Evolutionary conservation across 2,888 invertebrate species (phyloP).

Genomic region (Hecatera dysodea): DNA sequence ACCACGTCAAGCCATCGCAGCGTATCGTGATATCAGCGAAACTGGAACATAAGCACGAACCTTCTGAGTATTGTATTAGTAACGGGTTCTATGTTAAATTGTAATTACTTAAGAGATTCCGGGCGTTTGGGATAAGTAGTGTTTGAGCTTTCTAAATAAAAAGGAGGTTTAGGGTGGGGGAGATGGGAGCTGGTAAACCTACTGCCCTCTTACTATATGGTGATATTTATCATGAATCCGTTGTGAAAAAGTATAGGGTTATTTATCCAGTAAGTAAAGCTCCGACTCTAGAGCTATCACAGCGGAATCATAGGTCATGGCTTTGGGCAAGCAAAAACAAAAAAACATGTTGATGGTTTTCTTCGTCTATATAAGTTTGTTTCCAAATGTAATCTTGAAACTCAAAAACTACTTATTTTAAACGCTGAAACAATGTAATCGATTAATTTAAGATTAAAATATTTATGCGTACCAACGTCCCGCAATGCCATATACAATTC

Average conservation of each 20-base stretch:
- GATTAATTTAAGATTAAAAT: not conserved
- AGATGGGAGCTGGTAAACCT: no score
- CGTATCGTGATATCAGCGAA: conserved; percentile 47
- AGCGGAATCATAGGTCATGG: not conserved
- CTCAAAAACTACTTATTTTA: not conserved
- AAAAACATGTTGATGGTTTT: not conserved
- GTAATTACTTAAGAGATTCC: conserved; percentile 10
- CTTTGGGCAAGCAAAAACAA: no score
- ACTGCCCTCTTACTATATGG: not conserved
- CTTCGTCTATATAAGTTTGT: not conserved
- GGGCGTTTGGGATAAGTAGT: not conserved
- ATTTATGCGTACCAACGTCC: not conserved
- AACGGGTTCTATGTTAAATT: conserved; percentile 56
- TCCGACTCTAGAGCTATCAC: not conserved
- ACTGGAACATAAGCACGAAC: conserved; percentile 59
- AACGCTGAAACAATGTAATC: not conserved
- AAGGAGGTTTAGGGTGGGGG: no score
- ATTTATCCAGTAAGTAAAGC: not conserved
- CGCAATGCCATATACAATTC: not conserved
- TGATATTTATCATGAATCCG: not conserved
- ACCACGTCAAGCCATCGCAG: conserved; percentile 30
- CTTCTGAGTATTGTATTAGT: conserved; percentile 51
- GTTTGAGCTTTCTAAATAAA: not conserved
- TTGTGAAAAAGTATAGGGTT: not conserved
- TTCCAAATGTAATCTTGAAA: not conserved